These are phyloP conservation scores for Ceratina calcarata DNA, from an alignment of 1,140 invertebrate species.

Conservation along the genomic window DNA sequence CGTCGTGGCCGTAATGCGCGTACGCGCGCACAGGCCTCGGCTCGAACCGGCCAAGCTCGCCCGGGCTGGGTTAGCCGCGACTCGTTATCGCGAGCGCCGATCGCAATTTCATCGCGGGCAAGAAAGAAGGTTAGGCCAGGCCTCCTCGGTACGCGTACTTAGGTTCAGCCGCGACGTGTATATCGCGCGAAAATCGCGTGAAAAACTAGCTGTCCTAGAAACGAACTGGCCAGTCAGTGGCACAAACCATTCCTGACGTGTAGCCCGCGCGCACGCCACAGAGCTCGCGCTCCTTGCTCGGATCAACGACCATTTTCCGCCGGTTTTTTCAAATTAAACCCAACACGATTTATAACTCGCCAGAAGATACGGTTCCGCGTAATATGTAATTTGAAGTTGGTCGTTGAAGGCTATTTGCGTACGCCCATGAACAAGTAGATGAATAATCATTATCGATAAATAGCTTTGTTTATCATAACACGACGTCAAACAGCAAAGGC, in stretches of 20 bases:
- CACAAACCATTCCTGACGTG: slow-evolving; percentile 65
- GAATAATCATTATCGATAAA: too few species aligned
- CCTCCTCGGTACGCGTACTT: slow-evolving; percentile 50
- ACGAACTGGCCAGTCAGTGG: slow-evolving; percentile 70
- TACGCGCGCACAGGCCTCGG: too few species aligned
- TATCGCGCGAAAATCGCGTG: slow-evolving; percentile 73
- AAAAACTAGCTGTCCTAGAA: slow-evolving; percentile 77
- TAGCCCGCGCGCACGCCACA: slow-evolving; percentile 8
- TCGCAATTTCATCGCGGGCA: slow-evolving; percentile 67
- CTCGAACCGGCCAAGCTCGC: background rate
- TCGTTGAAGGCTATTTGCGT: too few species aligned
- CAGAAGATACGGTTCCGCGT: too few species aligned
- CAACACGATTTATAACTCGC: too few species aligned
- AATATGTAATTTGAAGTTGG: too few species aligned
- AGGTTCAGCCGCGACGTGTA: slow-evolving; percentile 65
- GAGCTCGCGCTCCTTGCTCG: slow-evolving; percentile 2
- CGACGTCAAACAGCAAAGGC: too few species aligned
- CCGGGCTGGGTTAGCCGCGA: slow-evolving; percentile 23
- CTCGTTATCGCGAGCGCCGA: slow-evolving; percentile 51
- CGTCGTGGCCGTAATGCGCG: slow-evolving; percentile 16
- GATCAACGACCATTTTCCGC: too few species aligned
- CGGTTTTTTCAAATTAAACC: too few species aligned
- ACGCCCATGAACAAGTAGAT: too few species aligned
- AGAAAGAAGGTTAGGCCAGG: slow-evolving; percentile 74
- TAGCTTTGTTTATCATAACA: too few species aligned